phyloP scores from a whole-genome alignment of 2,113 vertebrate genomes.

The Platysteira castanea region DNA sequence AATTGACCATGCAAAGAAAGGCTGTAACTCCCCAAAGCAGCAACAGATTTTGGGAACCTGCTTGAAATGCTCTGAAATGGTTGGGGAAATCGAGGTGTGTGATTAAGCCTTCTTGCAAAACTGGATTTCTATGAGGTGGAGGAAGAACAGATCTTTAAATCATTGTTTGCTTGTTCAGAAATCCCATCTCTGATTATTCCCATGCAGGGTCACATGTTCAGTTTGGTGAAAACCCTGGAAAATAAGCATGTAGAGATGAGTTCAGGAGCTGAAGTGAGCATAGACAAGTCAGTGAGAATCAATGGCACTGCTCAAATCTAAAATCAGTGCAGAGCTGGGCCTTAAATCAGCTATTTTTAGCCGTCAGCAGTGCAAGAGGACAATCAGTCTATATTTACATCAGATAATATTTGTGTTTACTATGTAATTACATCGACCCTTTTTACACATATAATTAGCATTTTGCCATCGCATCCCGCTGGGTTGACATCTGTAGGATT shows the following conservation, averaged over 20 bases:
- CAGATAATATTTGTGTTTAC: constrained; percentile 55
- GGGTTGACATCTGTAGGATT: constrained; percentile 59
- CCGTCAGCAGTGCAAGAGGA: background rate
- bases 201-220: background rate
- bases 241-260: background rate
- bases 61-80: background rate
- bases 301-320: background rate
- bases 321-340: background rate
- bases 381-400: constrained; percentile 50
- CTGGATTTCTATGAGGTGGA: background rate
- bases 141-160: background rate
- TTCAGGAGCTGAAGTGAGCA: background rate
- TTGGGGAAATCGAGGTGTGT: background rate
- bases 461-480: constrained; percentile 26
- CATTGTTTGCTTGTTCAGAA: background rate
- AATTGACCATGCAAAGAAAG: background rate
- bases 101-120: background rate
- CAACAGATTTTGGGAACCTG: background rate
- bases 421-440: constrained; percentile 34
- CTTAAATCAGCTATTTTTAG: constrained; percentile 27
- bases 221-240: background rate
- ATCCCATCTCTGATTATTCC: background rate
- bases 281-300: background rate
- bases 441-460: constrained; percentile 60
- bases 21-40: background rate